Percentiles rank a stretch among this genome's conserved stretches.
Conservation (phyloP, 2,797 vertebrate genomes). For the Micrastur ruficollis region DNA sequence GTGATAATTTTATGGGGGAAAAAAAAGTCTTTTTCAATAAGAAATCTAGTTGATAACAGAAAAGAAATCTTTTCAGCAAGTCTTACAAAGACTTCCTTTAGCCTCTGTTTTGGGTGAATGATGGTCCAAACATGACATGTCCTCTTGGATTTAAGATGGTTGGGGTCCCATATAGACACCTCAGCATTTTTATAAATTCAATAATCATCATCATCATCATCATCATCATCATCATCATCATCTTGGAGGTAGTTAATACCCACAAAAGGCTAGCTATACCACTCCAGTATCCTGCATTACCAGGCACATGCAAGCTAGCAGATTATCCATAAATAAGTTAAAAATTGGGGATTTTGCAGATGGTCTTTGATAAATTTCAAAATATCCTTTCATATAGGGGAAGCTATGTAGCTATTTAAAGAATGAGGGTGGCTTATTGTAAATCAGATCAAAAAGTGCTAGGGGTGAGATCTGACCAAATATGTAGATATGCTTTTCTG, state of each 20-base stretch:
- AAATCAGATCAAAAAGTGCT: neutral
- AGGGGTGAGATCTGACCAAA: neutral
- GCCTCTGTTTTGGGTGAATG: neutral
- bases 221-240: too few species aligned
- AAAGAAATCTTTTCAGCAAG: neutral
- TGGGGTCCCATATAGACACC: neutral
- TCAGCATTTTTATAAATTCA: neutral
- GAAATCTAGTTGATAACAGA: neutral
- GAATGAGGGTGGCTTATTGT: neutral
- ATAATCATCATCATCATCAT: too few species aligned
- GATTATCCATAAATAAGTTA: neutral
- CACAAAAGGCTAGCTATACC: neutral
- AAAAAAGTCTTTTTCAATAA: neutral
- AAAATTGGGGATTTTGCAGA: neutral
- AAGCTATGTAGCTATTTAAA: neutral
- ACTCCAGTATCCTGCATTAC: neutral
- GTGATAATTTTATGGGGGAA: neutral
- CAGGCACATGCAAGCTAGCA: neutral
- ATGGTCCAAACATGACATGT: neutral
- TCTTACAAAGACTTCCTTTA: neutral
- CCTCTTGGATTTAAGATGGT: neutral
- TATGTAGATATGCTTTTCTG: neutral
- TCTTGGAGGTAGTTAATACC: neutral
- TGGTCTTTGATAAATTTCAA: neutral
- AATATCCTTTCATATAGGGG: neutral